Evolutionary conservation across 2,797 vertebrate species (phyloP).

Genomic region (Iguana delicatissima): DNA sequence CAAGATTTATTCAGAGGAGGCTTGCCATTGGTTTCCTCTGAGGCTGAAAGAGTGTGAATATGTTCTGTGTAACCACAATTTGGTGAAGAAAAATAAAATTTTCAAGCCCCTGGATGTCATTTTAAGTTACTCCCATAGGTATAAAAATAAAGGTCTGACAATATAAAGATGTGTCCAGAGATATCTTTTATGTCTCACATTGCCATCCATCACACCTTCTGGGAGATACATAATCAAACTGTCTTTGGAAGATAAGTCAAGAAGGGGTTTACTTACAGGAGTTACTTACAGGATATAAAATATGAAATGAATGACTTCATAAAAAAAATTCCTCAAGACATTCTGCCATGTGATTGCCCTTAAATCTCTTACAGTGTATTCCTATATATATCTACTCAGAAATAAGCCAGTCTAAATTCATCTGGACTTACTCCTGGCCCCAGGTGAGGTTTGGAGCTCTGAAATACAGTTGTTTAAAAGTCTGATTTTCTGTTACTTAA

Average conservation of each 20-base stretch:
- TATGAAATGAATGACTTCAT: not conserved
- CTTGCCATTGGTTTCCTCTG: no score
- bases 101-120: not conserved
- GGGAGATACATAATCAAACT: slow-evolving; percentile 14
- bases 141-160: not conserved
- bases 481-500: not conserved
- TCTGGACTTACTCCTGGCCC: not conserved
- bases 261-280: not conserved
- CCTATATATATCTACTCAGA: not conserved
- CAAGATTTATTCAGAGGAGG: no score
- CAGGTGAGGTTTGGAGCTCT: not conserved
- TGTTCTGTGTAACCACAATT: not conserved
- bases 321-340: not conserved
- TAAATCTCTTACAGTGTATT: not conserved
- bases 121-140: not conserved
- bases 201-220: not conserved
- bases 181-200: not conserved
- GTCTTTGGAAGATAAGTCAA: slow-evolving; percentile 6
- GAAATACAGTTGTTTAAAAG: not conserved
- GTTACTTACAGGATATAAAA: not conserved
- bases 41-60: not conserved
- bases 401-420: not conserved
- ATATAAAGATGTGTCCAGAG: not conserved
- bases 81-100: not conserved
- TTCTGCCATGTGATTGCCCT: not conserved